Evolutionary conservation across 2,888 invertebrate species (phyloP).

Genomic region (Archips xylosteana): DNA sequence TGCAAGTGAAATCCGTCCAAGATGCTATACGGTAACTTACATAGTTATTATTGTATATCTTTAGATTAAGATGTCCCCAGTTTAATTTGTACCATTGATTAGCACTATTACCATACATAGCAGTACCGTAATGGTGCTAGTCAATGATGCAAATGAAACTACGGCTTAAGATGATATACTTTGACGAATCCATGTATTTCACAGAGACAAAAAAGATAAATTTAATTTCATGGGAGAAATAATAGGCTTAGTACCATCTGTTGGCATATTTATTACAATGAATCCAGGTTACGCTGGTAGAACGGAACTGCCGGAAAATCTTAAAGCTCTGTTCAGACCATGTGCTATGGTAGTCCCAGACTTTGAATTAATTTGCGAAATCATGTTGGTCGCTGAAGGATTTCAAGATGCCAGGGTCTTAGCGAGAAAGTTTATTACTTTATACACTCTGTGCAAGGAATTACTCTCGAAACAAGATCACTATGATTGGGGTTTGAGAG

Average conservation of each 20-base stretch:
- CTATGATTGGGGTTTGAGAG: slow-evolving; percentile 98
- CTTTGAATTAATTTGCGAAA: slow-evolving; percentile 98
- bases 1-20: slow-evolving; percentile 96
- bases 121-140: no score
- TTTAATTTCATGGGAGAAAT: slow-evolving; percentile 98
- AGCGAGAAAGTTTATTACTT: slow-evolving; percentile 97
- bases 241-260: slow-evolving; percentile 93
- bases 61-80: not conserved
- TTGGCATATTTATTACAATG: slow-evolving; percentile 99
- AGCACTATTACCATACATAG: no score
- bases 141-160: no score
- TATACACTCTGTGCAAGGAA: slow-evolving; percentile 97
- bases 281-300: slow-evolving; percentile 99
- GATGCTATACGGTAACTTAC: slow-evolving; percentile 88
- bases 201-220: slow-evolving; percentile 92
- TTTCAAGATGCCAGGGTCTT: slow-evolving; percentile 97
- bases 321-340: slow-evolving; percentile 91
- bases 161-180: not conserved
- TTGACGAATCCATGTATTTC: slow-evolving; percentile 43
- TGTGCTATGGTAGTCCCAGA: slow-evolving; percentile 99
- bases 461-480: slow-evolving; percentile 98
- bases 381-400: slow-evolving; percentile 99
- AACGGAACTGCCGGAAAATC: slow-evolving; percentile 93
- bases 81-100: no score
- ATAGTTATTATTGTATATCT: not conserved